Percentiles rank a stretch among this genome's conserved stretches.
These are phyloP conservation scores for Drosophila subsilvestris DNA, from an alignment of 2,888 invertebrate genomes.

Conservation along the genomic window DNA sequence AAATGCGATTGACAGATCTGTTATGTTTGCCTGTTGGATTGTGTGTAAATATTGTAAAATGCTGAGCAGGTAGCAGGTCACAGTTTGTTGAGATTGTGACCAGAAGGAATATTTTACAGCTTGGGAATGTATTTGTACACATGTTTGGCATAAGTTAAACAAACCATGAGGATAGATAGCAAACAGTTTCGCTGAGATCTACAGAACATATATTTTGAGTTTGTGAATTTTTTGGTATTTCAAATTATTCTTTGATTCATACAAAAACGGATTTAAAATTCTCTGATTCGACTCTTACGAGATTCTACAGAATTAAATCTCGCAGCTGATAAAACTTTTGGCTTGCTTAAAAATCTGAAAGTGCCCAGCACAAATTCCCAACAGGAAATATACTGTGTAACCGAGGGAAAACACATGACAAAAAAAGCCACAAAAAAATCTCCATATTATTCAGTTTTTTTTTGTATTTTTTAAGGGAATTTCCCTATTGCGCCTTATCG, in stretches of 20 bases:
- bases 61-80: conserved; percentile 8
- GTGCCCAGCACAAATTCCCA: not conserved
- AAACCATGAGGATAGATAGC: not conserved
- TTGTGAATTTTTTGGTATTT: no score
- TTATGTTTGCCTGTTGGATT: not conserved
- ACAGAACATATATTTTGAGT: no score
- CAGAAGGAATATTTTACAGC: conserved; percentile 13
- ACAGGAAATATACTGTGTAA: not conserved
- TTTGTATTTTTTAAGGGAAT: not conserved
- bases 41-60: conserved; percentile 15
- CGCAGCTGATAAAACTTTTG: not conserved
- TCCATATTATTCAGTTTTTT: not conserved
- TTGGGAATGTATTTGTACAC: not conserved
- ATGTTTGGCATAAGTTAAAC: conserved; percentile 1
- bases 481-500: not conserved
- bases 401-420: not conserved
- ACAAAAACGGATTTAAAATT: not conserved
- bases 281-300: not conserved
- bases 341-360: not conserved
- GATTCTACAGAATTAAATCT: not conserved
- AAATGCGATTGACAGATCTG: conserved; percentile 2
- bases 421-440: not conserved
- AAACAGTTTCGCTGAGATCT: no score
- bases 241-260: no score
- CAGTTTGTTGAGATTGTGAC: not conserved